A percentile compares a stretch with the other conserved stretches of the same genome.
These are phyloP conservation scores for Drosophila arawakana DNA, from an alignment of 1,140 invertebrate genomes.

Conservation along the genomic window DNA sequence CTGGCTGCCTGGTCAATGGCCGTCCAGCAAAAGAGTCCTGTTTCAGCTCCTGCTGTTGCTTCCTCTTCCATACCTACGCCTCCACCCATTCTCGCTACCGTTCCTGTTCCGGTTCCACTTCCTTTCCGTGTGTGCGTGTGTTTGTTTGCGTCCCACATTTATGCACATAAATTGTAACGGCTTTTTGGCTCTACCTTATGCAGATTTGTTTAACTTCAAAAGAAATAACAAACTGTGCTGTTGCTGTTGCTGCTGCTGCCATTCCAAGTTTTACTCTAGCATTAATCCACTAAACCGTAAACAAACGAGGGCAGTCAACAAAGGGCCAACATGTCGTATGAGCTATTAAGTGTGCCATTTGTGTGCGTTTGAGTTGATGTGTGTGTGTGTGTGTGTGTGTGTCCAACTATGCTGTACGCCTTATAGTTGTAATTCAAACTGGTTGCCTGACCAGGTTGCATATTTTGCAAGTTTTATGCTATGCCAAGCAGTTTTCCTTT, in stretches of 20 bases:
- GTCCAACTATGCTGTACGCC: neutral
- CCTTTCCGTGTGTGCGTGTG: neutral
- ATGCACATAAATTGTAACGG: constrained; percentile 75
- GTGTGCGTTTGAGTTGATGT: constrained; percentile 18
- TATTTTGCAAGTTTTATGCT: constrained; percentile 49
- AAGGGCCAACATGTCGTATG: constrained; percentile 74
- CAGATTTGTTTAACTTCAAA: constrained; percentile 81
- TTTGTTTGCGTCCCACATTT: constrained; percentile 41
- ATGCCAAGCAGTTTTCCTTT: constrained; percentile 54
- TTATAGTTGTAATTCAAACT: constrained; percentile 60
- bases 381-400: constrained; percentile 29
- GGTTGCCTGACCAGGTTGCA: constrained; percentile 35
- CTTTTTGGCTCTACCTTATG: constrained; percentile 73
- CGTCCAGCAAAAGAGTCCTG: constrained; percentile 3
- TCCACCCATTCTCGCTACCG: no score
- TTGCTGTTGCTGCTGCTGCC: constrained; percentile 18
- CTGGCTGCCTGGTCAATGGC: constrained; percentile 31
- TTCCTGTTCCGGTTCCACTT: constrained; percentile 2
- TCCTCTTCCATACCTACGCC: neutral
- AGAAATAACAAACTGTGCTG: constrained; percentile 71
- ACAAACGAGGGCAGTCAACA: constrained; percentile 78
- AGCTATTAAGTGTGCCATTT: constrained; percentile 66
- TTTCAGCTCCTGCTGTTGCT: constrained; percentile 10
- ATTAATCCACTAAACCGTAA: constrained; percentile 82
- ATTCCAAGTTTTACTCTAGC: constrained; percentile 42